These are phyloP conservation scores for Dasyurus viverrinus DNA, from an alignment of 2,113 vertebrate genomes.

Conservation along the genomic window DNA sequence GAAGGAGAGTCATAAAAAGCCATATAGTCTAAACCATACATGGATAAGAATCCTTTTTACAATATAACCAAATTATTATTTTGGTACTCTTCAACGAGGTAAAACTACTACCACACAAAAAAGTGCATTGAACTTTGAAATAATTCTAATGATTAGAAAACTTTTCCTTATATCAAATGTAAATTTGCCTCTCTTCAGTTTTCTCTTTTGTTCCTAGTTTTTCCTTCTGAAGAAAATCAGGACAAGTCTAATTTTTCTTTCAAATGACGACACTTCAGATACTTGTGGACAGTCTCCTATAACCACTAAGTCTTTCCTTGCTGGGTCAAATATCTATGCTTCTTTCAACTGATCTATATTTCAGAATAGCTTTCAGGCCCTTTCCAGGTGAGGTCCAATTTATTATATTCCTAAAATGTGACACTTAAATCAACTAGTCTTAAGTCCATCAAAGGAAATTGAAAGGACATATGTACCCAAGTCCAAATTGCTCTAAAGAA, in stretches of 20 bases:
- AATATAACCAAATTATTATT: not conserved
- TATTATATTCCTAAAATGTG: not conserved
- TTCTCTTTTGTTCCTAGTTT: not conserved
- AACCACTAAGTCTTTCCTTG: not conserved
- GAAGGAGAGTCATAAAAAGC: not conserved
- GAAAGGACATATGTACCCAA: not conserved
- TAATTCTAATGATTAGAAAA: not conserved
- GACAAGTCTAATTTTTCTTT: not conserved
- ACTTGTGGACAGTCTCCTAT: not conserved
- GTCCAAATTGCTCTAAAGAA: not conserved
- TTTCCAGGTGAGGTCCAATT: not conserved
- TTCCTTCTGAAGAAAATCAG: not conserved
- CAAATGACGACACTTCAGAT: not conserved
- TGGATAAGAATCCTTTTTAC: not conserved
- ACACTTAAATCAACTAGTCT: not conserved
- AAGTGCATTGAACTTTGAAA: not conserved
- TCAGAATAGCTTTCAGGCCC: not conserved
- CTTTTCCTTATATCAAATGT: not conserved
- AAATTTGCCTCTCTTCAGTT: not conserved
- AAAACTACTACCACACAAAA: not conserved
- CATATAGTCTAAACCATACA: not conserved
- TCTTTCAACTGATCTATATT: not conserved
- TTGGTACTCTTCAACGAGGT: not conserved
- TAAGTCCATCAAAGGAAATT: not conserved
- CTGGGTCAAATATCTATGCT: not conserved